Conservation (phyloP, 2,113 vertebrate species). For the Leptobrachium ailaonicum region DNA sequence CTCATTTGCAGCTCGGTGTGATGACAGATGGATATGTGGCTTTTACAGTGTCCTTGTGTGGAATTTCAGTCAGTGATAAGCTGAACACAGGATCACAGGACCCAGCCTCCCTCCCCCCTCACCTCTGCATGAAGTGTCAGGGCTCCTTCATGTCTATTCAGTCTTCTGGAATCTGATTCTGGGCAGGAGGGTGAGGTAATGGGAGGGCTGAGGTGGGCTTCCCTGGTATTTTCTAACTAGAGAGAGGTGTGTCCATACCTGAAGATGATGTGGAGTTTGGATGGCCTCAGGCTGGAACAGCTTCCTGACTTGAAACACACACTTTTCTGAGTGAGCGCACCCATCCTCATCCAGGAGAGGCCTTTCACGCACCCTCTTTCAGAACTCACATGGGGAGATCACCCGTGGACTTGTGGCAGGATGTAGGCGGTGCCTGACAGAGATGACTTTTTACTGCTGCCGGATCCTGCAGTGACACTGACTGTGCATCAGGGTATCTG, state of each 20-base stretch:
- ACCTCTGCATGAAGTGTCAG: conserved; percentile 14
- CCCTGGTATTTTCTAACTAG: conserved; percentile 1
- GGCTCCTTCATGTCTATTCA: conserved; percentile 5
- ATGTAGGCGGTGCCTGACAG: conserved; percentile 37
- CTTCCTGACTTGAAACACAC: conserved; percentile 28
- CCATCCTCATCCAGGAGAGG: conserved; percentile 1
- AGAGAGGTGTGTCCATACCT: conserved; percentile 19
- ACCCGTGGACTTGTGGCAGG: conserved; percentile 9
- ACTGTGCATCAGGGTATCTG: conserved; percentile 8
- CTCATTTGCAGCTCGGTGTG: not conserved
- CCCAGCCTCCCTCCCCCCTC: conserved; percentile 15
- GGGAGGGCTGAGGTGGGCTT: conserved; percentile 26
- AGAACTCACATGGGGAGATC: conserved; percentile 16
- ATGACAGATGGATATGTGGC: conserved; percentile 31
- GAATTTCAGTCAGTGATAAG: conserved; percentile 46
- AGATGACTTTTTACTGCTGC: conserved; percentile 3
- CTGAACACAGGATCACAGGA: conserved; percentile 33
- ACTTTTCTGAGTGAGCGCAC: conserved; percentile 23
- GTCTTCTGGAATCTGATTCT: not conserved
- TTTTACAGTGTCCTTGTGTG: conserved; percentile 23
- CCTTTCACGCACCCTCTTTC: conserved; percentile 20
- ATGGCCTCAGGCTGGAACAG: conserved; percentile 46
- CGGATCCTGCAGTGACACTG: not conserved
- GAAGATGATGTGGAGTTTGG: conserved; percentile 48
- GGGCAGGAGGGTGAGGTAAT: not conserved